Evolutionary conservation across 2,113 vertebrate species (phyloP), one percentile per base, ranked within the genome.

Genomic region (Colaptes auratus): DNA sequence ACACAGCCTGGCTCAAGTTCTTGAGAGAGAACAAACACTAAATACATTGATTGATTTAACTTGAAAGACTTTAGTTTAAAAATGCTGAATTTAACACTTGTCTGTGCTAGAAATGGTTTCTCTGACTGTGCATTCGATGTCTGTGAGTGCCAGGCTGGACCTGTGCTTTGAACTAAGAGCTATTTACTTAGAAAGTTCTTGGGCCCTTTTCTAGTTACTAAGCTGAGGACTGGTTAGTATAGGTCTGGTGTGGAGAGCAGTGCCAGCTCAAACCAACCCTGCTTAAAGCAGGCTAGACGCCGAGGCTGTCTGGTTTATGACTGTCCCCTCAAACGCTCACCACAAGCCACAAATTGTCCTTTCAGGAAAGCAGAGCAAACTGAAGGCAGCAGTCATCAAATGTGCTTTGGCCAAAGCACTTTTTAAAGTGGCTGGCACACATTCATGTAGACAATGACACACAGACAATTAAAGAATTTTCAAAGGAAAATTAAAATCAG

Each of bases 281-380:
- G 64, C 60, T 56, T 35, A 59, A 83, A 72, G 60, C 0, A 71
- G 36, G 12, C 73, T 59, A 74, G 81, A 64, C 9, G 2, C 24
- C 0, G 0, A 66, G 42, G n/a, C 76, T n/a, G 2, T 46, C 59
- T 90, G 33, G 42, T 80, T 59, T 67, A 73, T 24, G 75, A 3
- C 52, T 66, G 30, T 76, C 53, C 82, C 31, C 69, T 66, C 91
- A 75, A 85, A 71, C n/a, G 42, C 28, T 89, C 70, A 36, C 77
- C 56, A 36, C 80, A 90, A 89, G 36, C 87, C 93, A 84, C 87
- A 89, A 53, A 89, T 48, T 81, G 74, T 9, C 44, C 25, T 89
- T 86, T 39, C 14, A 69, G 55, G 59, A 73, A 73, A n/a, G 82
- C 30, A 23, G 3, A 80, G 52, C 74, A 84, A 61, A 58, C 50